Conservation (phyloP, 2,888 invertebrate species). For the Octodonta nipae region DNA sequence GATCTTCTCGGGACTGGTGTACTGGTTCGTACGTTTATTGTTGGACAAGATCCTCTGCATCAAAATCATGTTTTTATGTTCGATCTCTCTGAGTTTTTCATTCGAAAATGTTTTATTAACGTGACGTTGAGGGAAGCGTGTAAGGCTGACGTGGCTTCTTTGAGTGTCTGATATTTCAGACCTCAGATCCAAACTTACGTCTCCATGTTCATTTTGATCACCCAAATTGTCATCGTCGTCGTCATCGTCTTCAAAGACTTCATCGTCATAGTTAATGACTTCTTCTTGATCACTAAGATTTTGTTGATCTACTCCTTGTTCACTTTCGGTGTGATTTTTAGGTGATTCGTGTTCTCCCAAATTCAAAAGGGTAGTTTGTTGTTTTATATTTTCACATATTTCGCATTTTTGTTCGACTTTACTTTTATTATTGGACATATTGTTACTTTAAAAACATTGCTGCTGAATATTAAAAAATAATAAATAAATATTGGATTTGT, state of each 20-base stretch:
- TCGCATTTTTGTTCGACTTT: too few species aligned
- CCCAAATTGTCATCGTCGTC: slow-evolving; percentile 8
- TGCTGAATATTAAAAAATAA: too few species aligned
- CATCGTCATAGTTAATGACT: slow-evolving; percentile 10
- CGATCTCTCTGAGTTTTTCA: slow-evolving; percentile 15
- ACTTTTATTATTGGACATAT: too few species aligned
- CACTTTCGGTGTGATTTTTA: too few species aligned
- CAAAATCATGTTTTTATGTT: slow-evolving; percentile 16
- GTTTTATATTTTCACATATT: too few species aligned
- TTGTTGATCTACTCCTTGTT: too few species aligned
- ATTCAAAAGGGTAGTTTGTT: too few species aligned
- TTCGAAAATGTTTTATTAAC: slow-evolving; percentile 16
- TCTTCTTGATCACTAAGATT: too few species aligned
- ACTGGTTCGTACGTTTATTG: slow-evolving; percentile 17
- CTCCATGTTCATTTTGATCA: neutral
- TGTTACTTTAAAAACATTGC: too few species aligned
- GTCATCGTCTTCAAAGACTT: slow-evolving; percentile 10
- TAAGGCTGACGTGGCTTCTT: neutral
- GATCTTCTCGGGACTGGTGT: slow-evolving; percentile 12
- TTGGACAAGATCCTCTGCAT: slow-evolving; percentile 22
- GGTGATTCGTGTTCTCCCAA: too few species aligned
- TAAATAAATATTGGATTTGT: too few species aligned
- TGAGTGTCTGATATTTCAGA: slow-evolving; percentile 4
- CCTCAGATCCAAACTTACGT: slow-evolving; percentile 2
- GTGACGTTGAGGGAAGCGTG: too few species aligned